A percentile compares a stretch with the other conserved stretches of the same genome.
These are phyloP conservation scores for Gavialis gangeticus DNA, from an alignment of 2,113 vertebrate genomes.

Conservation along the genomic window DNA sequence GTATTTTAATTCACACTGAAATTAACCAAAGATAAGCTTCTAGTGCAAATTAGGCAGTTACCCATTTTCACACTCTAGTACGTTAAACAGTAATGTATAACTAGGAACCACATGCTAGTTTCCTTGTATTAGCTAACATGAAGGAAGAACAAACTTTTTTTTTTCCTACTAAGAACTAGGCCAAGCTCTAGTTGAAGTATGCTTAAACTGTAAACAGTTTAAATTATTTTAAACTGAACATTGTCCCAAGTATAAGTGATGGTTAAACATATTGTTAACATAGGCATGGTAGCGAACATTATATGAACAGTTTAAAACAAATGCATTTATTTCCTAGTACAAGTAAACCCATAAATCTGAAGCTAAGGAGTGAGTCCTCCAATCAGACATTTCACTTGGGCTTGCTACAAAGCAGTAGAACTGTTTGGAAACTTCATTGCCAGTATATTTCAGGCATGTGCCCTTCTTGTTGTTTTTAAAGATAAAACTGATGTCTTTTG, in stretches of 20 bases:
- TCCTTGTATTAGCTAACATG: not conserved
- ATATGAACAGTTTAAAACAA: not conserved
- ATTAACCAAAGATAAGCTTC: not conserved
- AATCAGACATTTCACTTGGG: too few species aligned
- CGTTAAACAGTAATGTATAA: not conserved
- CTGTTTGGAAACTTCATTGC: too few species aligned
- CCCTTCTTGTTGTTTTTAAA: too few species aligned
- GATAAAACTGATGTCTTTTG: too few species aligned
- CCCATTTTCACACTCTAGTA: too few species aligned
- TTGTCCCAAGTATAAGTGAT: not conserved
- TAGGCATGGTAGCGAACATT: not conserved
- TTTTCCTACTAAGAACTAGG: fast-evolving
- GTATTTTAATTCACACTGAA: not conserved
- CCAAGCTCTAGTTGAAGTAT: not conserved
- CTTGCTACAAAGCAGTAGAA: too few species aligned
- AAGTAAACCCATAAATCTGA: too few species aligned
- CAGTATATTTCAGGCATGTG: too few species aligned
- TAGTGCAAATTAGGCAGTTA: not conserved
- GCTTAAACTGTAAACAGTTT: not conserved
- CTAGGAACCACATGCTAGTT: not conserved
- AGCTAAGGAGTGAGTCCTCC: too few species aligned
- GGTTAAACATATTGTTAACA: not conserved
- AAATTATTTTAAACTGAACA: not conserved
- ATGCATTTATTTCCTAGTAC: too few species aligned
- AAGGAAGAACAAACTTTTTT: not conserved